These are phyloP conservation scores for Parnassius glacialis DNA, from an alignment of 2,888 invertebrate genomes.

Conservation along the genomic window DNA sequence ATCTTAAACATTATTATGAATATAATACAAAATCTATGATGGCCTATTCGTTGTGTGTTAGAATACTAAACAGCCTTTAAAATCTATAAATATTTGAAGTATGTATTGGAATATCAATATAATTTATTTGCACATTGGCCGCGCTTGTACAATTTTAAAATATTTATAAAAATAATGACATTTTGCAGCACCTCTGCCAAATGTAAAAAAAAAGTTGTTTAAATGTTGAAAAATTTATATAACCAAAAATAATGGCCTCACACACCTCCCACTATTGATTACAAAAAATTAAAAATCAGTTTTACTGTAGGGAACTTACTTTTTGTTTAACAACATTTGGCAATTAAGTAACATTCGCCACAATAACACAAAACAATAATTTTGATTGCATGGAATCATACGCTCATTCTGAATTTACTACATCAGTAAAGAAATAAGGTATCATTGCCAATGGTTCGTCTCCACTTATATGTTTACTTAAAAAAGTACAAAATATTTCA, in stretches of 20 bases:
- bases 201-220: conserved; percentile 2
- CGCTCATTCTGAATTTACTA: conserved; percentile 40
- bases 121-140: neutral
- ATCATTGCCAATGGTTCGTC: neutral
- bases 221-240: conserved; percentile 31
- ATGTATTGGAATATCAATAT: too few species aligned
- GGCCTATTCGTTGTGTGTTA: conserved; percentile 53
- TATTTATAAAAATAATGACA: neutral
- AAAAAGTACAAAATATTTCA: conserved; percentile 1
- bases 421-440: conserved; percentile 26
- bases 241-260: conserved; percentile 41
- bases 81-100: conserved; percentile 23
- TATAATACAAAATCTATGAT: conserved; percentile 49
- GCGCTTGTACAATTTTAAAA: neutral
- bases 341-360: conserved; percentile 26
- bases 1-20: conserved; percentile 34
- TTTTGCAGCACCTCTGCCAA: conserved; percentile 28
- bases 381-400: conserved; percentile 49
- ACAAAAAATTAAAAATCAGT: conserved; percentile 10
- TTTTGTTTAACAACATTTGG: conserved; percentile 6
- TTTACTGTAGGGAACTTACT: conserved; percentile 1
- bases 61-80: conserved; percentile 53
- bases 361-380: conserved; percentile 35
- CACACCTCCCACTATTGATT: conserved; percentile 21
- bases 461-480: neutral